Conservation (phyloP, 2,888 invertebrate genomes). For the Mesoligia furuncula region DNA sequence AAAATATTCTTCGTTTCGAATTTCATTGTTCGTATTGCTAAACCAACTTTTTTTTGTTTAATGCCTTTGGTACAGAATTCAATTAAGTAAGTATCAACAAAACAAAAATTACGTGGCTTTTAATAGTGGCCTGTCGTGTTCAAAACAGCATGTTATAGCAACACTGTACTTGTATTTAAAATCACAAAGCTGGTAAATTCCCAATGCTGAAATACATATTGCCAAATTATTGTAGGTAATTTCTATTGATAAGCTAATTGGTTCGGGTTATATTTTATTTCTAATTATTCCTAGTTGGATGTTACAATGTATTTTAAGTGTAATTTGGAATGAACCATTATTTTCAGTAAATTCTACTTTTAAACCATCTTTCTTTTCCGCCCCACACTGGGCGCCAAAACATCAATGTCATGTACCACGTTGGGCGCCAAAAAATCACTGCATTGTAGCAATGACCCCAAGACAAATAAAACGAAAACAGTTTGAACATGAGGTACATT, state of each 20-base stretch:
- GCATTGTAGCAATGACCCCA: not conserved
- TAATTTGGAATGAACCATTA: not conserved
- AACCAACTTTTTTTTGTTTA: slow-evolving; percentile 30
- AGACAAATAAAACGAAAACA: not conserved
- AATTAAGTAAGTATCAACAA: slow-evolving; percentile 34
- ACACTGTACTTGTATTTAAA: slow-evolving; percentile 9
- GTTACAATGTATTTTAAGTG: not conserved
- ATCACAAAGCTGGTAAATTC: slow-evolving; percentile 1
- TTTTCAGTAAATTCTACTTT: not conserved
- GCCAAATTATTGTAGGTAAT: not conserved
- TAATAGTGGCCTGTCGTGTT: not conserved
- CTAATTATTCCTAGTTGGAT: not conserved
- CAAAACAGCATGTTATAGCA: slow-evolving; percentile 5
- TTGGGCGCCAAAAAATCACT: slow-evolving; percentile 16
- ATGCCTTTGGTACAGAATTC: slow-evolving; percentile 18
- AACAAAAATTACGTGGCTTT: slow-evolving; percentile 7
- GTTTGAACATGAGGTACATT: no score
- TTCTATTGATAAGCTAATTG: not conserved
- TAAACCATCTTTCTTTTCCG: not conserved
- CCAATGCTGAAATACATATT: slow-evolving; percentile 15
- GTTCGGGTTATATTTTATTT: not conserved
- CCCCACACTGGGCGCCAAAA: slow-evolving; percentile 26
- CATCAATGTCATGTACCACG: not conserved
- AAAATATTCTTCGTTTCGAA: slow-evolving; percentile 70
- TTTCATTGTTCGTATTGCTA: slow-evolving; percentile 56